Evolutionary conservation across 2,888 invertebrate species (phyloP).

Genomic region (Oligia fasciuncula): DNA sequence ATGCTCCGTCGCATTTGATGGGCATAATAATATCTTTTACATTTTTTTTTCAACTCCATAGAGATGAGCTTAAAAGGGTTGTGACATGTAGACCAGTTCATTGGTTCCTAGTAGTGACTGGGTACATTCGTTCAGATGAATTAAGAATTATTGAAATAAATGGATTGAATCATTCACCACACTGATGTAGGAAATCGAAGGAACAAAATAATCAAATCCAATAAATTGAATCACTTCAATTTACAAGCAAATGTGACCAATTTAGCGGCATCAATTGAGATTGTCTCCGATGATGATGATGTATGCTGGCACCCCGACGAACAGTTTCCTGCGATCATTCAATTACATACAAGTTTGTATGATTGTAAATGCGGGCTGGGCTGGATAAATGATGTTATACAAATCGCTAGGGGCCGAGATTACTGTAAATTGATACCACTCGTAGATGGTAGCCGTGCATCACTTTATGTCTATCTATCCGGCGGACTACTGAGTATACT

Average conservation of each 20-base stretch:
- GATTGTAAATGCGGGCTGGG: conserved; percentile 74
- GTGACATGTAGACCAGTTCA: conserved; percentile 31
- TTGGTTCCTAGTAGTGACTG: conserved; percentile 33
- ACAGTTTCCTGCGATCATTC: conserved; percentile 86
- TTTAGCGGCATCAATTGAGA: conserved; percentile 78
- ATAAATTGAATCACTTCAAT: conserved; percentile 67
- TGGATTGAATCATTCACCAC: conserved; percentile 49
- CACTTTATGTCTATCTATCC: conserved; percentile 46
- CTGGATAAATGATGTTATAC: conserved; percentile 73
- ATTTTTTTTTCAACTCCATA: conserved; percentile 21
- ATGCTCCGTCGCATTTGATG: conserved; percentile 50
- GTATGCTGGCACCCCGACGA: conserved; percentile 81
- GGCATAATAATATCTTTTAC: conserved; percentile 45
- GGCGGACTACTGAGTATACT: neutral
- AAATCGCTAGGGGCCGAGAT: conserved; percentile 75
- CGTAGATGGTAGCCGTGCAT: conserved; percentile 59
- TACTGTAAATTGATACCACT: conserved; percentile 75
- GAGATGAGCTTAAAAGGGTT: conserved; percentile 16
- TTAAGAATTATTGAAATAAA: conserved; percentile 54
- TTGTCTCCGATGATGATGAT: conserved; percentile 82
- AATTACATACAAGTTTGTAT: conserved; percentile 75
- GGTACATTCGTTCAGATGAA: conserved; percentile 28
- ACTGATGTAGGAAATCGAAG: conserved; percentile 52
- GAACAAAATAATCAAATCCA: conserved; percentile 64
- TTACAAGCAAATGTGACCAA: conserved; percentile 70